Percentiles rank a stretch among this genome's conserved stretches.
Conservation (phyloP, 2,888 invertebrate genomes). For the Scelioninae gen. 1 region DNA sequence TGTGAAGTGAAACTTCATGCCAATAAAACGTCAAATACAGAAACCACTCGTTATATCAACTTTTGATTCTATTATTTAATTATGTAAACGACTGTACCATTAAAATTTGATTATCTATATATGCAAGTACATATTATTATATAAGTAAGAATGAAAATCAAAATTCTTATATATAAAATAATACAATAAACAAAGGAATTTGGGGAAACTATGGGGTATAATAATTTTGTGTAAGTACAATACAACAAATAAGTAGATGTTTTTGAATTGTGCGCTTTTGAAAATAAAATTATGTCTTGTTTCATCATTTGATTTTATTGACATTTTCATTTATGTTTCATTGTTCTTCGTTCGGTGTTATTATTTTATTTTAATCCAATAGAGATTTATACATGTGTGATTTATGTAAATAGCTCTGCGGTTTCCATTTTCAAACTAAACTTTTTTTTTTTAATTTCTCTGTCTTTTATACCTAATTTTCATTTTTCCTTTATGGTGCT, state of each 20-base stretch:
- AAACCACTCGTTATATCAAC: conserved; percentile 55
- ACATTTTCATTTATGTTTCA: conserved; percentile 11
- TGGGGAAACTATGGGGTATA: conserved; percentile 30
- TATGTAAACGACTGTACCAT: conserved; percentile 3
- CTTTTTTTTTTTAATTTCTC: conserved; percentile 10
- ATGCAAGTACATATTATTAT: not conserved
- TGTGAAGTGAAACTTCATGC: conserved; percentile 70
- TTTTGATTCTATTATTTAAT: conserved; percentile 52
- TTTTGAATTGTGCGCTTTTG: conserved; percentile 28
- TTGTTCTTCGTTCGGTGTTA: conserved; percentile 16
- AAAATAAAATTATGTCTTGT: conserved; percentile 20
- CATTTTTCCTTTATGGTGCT: conserved; percentile 24
- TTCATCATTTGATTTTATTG: conserved; percentile 16
- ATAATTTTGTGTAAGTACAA: conserved; percentile 51
- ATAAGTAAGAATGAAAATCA: conserved; percentile 5
- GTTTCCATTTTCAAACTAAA: not conserved
- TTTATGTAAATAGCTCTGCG: conserved; percentile 38
- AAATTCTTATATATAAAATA: not conserved
- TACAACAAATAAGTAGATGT: conserved; percentile 25
- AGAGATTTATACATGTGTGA: too few species aligned
- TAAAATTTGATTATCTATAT: conserved; percentile 4
- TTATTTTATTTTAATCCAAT: conserved; percentile 11
- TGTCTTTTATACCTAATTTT: not conserved
- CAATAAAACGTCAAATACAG: conserved; percentile 69
- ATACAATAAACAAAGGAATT: conserved; percentile 28